Evolutionary conservation across 2,888 invertebrate species (phyloP), one percentile per base, ranked within the genome.

Genomic region (Eristalis intricaria): DNA sequence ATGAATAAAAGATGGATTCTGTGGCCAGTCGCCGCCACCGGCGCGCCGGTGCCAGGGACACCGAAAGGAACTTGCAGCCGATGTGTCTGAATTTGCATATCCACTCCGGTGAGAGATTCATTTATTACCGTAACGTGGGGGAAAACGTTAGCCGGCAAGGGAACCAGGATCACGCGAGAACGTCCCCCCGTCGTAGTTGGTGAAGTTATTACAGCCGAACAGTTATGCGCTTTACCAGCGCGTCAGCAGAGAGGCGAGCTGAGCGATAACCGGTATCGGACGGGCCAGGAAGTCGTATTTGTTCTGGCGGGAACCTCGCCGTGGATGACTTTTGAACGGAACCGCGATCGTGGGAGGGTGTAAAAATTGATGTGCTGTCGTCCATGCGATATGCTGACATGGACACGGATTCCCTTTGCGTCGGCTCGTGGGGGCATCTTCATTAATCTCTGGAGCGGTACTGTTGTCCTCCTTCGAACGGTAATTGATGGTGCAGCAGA

Each of bases 311-410:
- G 81, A 43, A 73, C 63, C 61, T 56, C 32, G 43, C 70, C 66
- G 66, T 13, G 32, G n/a, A 58, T 63, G 76, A 77, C 81, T 76
- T 73, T 76, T 40, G 60, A 29, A 70, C 50, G 65, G 70, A 70
- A 79, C 65, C 61, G 43, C 63, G 68, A 73, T 81, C 85, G 85
- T 85, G 85, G 85, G 85, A 85, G 85, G 85, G 85, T 85, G 85
- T 81, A 85, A 81, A 70, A 77, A 81, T 74, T 85, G 85, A 85
- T 76, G 85, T 85, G 73, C 85, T 85, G 81, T 77, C 85, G 81
- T 85, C 76, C 76, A 73, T 71, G 76, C 63, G 43, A 71, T 85
- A 63, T 85, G 75, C 68, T 71, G 58, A 84, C 65, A 84, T 78
- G 74, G 69, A 84, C 78, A 84, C 60, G 63, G 64, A 26, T 80